Evolutionary conservation across 2,797 vertebrate species (phyloP).

Genomic region (Thamnophis elegans): DNA sequence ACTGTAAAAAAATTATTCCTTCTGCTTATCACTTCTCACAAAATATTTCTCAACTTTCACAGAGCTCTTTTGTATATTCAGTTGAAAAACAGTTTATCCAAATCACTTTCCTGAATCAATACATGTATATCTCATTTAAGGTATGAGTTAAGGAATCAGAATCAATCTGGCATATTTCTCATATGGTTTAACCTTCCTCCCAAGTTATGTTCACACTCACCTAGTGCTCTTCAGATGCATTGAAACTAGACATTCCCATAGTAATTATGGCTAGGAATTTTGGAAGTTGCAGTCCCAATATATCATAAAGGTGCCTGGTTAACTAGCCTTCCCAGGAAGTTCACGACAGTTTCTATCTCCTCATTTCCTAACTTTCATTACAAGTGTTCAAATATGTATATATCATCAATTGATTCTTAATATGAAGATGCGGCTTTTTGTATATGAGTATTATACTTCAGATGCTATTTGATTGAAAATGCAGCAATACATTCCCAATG

Average conservation of each 20-base stretch:
- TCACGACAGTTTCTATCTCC: neutral
- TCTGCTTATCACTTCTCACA: too few relatives aligned
- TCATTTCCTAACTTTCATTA: neutral
- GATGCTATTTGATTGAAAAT: neutral
- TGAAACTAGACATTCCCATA: neutral
- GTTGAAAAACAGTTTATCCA: too few relatives aligned
- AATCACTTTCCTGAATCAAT: too few relatives aligned
- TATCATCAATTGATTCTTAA: neutral
- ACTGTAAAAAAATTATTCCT: too few relatives aligned
- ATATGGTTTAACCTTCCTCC: neutral
- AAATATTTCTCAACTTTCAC: too few relatives aligned
- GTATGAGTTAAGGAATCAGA: too few relatives aligned
- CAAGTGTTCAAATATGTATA: neutral
- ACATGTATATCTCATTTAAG: too few relatives aligned
- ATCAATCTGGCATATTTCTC: neutral
- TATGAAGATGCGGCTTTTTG: neutral
- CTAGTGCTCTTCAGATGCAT: neutral
- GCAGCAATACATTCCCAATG: neutral
- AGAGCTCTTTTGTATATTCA: too few relatives aligned
- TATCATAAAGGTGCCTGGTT: neutral
- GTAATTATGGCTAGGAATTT: neutral
- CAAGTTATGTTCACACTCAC: neutral
- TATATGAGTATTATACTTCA: neutral
- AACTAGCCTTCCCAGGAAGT: conserved; percentile 21
- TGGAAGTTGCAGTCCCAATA: neutral